phyloP scores from a whole-genome alignment of 92 coral and sea anemone genomes.

The Phenganax stokvisi region DNA sequence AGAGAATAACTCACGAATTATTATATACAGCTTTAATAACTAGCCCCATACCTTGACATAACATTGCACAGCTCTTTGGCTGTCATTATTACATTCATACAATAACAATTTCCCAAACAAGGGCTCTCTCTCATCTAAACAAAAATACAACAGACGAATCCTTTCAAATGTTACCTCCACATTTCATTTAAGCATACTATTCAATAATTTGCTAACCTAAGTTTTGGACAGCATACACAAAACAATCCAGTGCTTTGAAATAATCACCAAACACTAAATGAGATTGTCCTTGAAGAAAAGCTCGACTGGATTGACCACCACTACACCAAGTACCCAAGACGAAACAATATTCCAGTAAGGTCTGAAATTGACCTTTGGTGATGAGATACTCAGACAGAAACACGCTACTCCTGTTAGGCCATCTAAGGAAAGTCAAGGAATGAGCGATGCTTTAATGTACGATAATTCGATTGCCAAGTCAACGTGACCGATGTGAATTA shows the following conservation, averaged over 20 bases:
- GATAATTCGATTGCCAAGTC: no score
- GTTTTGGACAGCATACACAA: slow-evolving; percentile 70
- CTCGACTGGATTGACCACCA: slow-evolving; percentile 62
- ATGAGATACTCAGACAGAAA: slow-evolving; percentile 78
- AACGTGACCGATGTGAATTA: no score
- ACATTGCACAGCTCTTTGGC: slow-evolving; percentile 62
- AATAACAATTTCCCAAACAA: slow-evolving; percentile 65
- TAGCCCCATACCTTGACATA: slow-evolving; percentile 69
- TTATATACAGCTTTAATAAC: no score
- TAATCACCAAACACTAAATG: slow-evolving; percentile 80
- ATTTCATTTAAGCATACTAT: no score
- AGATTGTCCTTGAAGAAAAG: slow-evolving; percentile 82
- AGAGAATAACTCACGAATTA: no score
- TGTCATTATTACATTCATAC: slow-evolving; percentile 52
- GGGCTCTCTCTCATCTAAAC: slow-evolving; percentile 47
- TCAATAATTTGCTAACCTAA: slow-evolving; percentile 54
- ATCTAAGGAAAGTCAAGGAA: slow-evolving; percentile 53
- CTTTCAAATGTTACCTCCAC: background rate
- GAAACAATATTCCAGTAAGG: slow-evolving; percentile 78
- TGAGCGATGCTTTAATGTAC: no score
- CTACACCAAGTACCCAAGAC: slow-evolving; percentile 68
- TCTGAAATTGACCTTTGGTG: slow-evolving; percentile 74
- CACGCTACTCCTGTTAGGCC: slow-evolving; percentile 66
- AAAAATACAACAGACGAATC: slow-evolving; percentile 18
- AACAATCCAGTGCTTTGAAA: slow-evolving; percentile 81